These are phyloP conservation scores for Sceloporus tristichus DNA, from an alignment of 2,113 vertebrate genomes.

Conservation along the genomic window DNA sequence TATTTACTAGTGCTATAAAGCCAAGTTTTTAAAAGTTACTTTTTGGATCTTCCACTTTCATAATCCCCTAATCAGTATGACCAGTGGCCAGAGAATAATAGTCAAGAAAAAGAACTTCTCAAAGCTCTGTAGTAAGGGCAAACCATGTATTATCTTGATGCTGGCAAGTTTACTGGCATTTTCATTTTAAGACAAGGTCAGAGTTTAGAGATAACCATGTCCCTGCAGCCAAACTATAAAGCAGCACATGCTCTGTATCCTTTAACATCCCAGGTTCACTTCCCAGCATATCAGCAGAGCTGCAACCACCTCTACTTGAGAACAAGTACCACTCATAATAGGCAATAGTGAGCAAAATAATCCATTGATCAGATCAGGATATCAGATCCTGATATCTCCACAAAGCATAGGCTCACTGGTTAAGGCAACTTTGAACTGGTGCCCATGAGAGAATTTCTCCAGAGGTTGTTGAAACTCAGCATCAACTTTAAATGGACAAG, in stretches of 20 bases:
- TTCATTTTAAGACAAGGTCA: neutral
- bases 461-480: constrained; percentile 55
- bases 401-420: neutral
- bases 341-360: neutral
- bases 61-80: too few species aligned
- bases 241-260: neutral
- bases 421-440: neutral
- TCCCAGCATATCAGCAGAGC: neutral
- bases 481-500: constrained; percentile 43
- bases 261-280: neutral
- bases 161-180: neutral
- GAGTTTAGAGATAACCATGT: neutral
- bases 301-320: neutral
- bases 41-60: neutral
- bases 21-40: neutral
- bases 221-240: neutral
- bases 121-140: neutral
- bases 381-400: neutral
- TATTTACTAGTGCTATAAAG: neutral
- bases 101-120: too few species aligned
- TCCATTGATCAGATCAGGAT: neutral
- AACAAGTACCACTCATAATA: neutral
- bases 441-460: constrained; percentile 17
- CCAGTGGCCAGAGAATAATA: too few species aligned
- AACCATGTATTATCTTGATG: neutral